Conservation (phyloP, 2,113 vertebrate genomes). For the Osmerus mordax region DNA sequence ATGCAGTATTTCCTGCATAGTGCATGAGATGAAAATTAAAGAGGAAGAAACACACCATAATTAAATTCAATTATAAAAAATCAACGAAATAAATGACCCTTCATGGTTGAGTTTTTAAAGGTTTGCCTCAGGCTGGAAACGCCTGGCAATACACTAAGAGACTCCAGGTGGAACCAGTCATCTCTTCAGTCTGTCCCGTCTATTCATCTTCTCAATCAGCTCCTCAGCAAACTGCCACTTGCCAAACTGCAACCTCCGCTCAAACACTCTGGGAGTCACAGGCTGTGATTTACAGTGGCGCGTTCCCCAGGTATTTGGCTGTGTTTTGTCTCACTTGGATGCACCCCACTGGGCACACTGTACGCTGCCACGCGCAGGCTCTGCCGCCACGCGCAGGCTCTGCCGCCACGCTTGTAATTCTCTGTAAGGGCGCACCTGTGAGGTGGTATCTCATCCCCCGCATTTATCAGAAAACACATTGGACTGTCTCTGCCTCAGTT, state of each 20-base stretch:
- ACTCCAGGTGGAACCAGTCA: conserved; percentile 42
- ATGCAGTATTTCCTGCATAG: too few relatives aligned
- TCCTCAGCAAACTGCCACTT: conserved; percentile 49
- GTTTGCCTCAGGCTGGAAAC: conserved; percentile 41
- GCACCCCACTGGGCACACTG: conserved; percentile 48
- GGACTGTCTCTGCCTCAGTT: conserved; percentile 21
- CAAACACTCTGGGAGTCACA: conserved; percentile 39
- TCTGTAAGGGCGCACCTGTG: conserved; percentile 44
- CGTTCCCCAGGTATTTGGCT: conserved; percentile 42
- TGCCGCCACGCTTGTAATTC: conserved; percentile 55
- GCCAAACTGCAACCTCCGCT: conserved; percentile 31
- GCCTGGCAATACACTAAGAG: conserved; percentile 39
- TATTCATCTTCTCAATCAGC: conserved; percentile 59
- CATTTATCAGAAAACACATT: conserved; percentile 50
- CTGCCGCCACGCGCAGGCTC: conserved; percentile 38
- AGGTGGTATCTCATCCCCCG: conserved; percentile 30
- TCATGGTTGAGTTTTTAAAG: conserved; percentile 41
- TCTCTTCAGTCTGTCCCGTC: conserved; percentile 52
- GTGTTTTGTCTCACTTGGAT: conserved; percentile 59
- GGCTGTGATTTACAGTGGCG: conserved; percentile 56
- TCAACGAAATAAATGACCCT: conserved; percentile 35
- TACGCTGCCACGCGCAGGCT: conserved; percentile 45
- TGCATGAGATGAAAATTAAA: background rate
- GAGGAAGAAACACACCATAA: conserved; percentile 12
- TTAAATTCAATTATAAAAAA: background rate